Percentiles rank a stretch among this genome's conserved stretches.
These are phyloP conservation scores for Netelia melanura DNA, from an alignment of 2,888 invertebrate species.

Conservation along the genomic window DNA sequence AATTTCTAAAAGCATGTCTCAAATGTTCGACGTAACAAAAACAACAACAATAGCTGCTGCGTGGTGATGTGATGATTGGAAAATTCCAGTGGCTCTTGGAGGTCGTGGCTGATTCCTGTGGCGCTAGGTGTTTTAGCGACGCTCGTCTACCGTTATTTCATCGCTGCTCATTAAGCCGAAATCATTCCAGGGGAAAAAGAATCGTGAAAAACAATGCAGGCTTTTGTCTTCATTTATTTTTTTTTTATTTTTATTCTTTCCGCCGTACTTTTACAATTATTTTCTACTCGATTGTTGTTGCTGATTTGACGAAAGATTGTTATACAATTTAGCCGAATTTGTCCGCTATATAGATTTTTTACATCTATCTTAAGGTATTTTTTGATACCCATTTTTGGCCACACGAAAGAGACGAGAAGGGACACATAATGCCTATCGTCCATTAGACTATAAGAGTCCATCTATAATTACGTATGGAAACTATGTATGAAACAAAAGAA, in stretches of 20 bases:
- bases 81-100: slow-evolving; percentile 85
- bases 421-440: slow-evolving; percentile 37
- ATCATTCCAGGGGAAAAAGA: slow-evolving; percentile 49
- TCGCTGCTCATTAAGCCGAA: slow-evolving; percentile 78
- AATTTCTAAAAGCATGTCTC: slow-evolving; percentile 32
- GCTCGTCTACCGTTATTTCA: slow-evolving; percentile 85
- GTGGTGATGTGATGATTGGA: slow-evolving; percentile 81
- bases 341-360: slow-evolving; percentile 58
- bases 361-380: slow-evolving; percentile 61
- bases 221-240: slow-evolving; percentile 50
- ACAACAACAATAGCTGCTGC: slow-evolving; percentile 76
- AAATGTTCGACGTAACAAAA: slow-evolving; percentile 38
- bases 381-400: slow-evolving; percentile 39
- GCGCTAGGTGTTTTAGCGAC: slow-evolving; percentile 85
- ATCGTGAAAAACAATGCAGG: slow-evolving; percentile 21
- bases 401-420: slow-evolving; percentile 28
- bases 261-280: slow-evolving; percentile 54
- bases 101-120: slow-evolving; percentile 85
- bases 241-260: slow-evolving; percentile 69
- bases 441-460: not conserved
- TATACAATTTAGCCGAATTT: slow-evolving; percentile 65
- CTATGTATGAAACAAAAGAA: slow-evolving; percentile 25
- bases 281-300: slow-evolving; percentile 57
- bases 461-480: not conserved
- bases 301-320: slow-evolving; percentile 64